phyloP scores from a whole-genome alignment of 35 echinoderm and acorn worm species.

The Patiria miniata region DNA sequence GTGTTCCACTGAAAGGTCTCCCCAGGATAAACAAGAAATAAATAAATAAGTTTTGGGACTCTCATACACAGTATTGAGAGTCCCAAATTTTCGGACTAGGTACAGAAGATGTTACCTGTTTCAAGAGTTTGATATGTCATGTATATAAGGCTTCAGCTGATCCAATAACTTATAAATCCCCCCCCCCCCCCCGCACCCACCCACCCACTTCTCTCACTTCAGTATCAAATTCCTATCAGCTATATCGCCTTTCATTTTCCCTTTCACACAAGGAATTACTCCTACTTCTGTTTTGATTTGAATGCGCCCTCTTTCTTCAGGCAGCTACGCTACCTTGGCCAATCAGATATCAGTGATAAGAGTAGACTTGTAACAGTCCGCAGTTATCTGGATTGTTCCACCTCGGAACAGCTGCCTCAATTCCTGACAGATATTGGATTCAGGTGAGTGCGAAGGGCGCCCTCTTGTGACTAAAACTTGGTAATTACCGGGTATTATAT shows the following conservation, averaged over 20 bases:
- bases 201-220: too few relatives aligned
- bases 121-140: too few relatives aligned
- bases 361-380: slow-evolving; percentile 75
- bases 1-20: too few relatives aligned
- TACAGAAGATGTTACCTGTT: too few relatives aligned
- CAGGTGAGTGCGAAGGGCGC: slow-evolving; percentile 59
- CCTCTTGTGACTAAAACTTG: not conserved
- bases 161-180: too few relatives aligned
- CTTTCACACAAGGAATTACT: not conserved
- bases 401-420: slow-evolving; percentile 74
- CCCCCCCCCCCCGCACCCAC: too few relatives aligned
- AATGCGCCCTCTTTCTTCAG: slow-evolving; percentile 30
- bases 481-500: not conserved
- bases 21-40: too few relatives aligned
- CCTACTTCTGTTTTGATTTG: not conserved
- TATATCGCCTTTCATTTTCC: not conserved
- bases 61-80: too few relatives aligned
- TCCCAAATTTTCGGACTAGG: too few relatives aligned
- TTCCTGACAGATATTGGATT: slow-evolving; percentile 95
- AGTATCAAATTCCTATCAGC: too few relatives aligned
- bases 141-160: too few relatives aligned
- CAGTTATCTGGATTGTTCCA: slow-evolving; percentile 80
- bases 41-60: too few relatives aligned
- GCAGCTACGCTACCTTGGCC: slow-evolving; percentile 91
- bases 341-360: slow-evolving; percentile 88